Base-by-base conservation (phyloP, 2,113 vertebrate genomes). In the Stigmatopora nigra region DNA sequence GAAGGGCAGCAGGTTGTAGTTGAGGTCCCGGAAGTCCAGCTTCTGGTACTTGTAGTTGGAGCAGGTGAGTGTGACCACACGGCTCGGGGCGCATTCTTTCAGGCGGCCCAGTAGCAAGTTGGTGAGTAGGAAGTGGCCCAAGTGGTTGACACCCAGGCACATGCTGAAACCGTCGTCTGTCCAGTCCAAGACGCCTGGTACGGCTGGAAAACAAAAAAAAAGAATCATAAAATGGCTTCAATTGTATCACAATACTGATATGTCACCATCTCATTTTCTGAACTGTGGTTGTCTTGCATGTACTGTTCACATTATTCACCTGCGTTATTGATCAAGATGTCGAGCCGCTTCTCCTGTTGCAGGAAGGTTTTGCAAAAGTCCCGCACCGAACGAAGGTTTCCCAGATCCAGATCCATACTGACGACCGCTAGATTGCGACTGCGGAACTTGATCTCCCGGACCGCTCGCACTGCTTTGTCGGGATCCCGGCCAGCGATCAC, bases 81-180 rank as follows among this genome's bases (percentile, higher is more conserved):
- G 80, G 73, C 91, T 91, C 16, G 91, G 91, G 47, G 88, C 70
- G 6, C 87, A 87, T 56, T 90, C 90, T 45, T 84, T 91, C 68
- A 93, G 80, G 1, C 84, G 80, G 2, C 80, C 85, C 63, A 92
- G 83, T 10, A 93, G 84, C 57, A 91, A 85, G 57, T 89, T 91
- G 25, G 91, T 91, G 16, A 92, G 77, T 55, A 93, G 89, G 74
- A 92, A 93, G 82, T 91, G 91, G 3, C 91, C 92, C 52, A 92
- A 78, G 82, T 92, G 92, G 77, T 93, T 93, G 20, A 91, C 84
- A 0, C 90, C 92, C 35, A 92, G 92, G 73, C 91, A 92, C 88
- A 89, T 88, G 82, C 89, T 91, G 81, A 92, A 92, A 65, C 86
- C 78, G 22, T 93, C 89, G 5, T 91, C 90, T 0, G 91, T 92